These are phyloP conservation scores for Melopsittacus undulatus DNA, from an alignment of 2,797 vertebrate species.

Conservation along the genomic window DNA sequence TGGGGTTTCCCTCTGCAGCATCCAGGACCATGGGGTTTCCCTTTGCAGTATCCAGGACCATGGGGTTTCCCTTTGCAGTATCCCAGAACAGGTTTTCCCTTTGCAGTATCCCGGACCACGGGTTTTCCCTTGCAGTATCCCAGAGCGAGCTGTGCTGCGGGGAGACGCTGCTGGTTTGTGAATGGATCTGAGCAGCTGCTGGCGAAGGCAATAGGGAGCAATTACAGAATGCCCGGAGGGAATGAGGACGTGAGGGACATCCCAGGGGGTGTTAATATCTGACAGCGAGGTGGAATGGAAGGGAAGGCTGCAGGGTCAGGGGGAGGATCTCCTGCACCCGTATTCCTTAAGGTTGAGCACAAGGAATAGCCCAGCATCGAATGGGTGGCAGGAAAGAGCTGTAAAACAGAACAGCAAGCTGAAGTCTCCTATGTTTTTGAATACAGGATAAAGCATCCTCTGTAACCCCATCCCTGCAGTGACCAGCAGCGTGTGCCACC, in stretches of 20 bases:
- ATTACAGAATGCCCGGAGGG: not conserved
- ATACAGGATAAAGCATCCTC: not conserved
- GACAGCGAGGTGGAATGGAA: not conserved
- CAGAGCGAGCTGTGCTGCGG: not conserved
- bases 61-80: not conserved
- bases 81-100: not conserved
- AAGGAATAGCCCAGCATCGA: not conserved
- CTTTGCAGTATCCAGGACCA: no score
- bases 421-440: not conserved
- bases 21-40: not conserved
- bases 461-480: not conserved
- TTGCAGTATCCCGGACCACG: not conserved
- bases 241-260: not conserved
- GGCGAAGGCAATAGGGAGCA: not conserved
- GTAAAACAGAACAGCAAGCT: not conserved
- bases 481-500: not conserved
- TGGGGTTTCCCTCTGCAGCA: not conserved
- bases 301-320: not conserved
- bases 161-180: not conserved
- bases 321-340: not conserved
- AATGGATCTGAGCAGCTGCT: conserved; percentile 45
- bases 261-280: not conserved
- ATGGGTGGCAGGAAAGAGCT: not conserved
- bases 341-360: not conserved
- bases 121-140: not conserved